phyloP scores from a whole-genome alignment of 2,888 invertebrate species.

The Yponomeuta sedellus region DNA sequence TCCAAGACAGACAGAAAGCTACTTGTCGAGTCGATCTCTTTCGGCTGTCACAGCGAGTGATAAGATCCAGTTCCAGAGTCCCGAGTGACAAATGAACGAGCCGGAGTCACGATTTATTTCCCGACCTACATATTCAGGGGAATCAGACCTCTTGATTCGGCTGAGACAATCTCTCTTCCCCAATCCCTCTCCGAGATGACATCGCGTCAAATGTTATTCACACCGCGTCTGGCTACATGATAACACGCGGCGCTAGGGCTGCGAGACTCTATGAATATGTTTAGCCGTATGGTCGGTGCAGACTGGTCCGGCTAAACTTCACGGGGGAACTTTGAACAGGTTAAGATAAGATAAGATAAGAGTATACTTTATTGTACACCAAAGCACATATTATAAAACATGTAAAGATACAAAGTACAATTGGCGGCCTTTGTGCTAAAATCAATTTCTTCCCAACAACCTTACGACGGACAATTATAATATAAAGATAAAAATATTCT shows the following conservation, averaged over 20 bases:
- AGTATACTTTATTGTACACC: no score
- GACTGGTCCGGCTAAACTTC: no score
- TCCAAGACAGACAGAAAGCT: no score
- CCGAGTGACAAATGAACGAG: neutral
- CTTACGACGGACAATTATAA: no score
- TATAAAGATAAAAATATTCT: no score
- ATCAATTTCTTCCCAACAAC: no score
- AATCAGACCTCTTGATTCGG: neutral
- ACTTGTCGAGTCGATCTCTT: no score
- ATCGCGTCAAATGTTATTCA: constrained; percentile 6
- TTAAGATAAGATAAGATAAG: no score
- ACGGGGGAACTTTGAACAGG: no score
- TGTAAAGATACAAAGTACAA: no score
- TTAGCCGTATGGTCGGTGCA: neutral
- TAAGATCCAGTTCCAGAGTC: neutral
- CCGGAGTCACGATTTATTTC: neutral
- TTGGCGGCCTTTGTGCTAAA: no score
- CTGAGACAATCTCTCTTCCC: neutral
- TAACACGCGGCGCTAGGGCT: neutral
- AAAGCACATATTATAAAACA: no score
- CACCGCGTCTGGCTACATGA: constrained; percentile 1
- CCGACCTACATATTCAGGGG: neutral
- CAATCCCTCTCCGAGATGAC: neutral
- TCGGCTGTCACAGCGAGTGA: neutral
- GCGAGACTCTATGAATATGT: neutral